Base-by-base conservation (phyloP, 2,888 invertebrate species). In the Hyles lineata region DNA sequence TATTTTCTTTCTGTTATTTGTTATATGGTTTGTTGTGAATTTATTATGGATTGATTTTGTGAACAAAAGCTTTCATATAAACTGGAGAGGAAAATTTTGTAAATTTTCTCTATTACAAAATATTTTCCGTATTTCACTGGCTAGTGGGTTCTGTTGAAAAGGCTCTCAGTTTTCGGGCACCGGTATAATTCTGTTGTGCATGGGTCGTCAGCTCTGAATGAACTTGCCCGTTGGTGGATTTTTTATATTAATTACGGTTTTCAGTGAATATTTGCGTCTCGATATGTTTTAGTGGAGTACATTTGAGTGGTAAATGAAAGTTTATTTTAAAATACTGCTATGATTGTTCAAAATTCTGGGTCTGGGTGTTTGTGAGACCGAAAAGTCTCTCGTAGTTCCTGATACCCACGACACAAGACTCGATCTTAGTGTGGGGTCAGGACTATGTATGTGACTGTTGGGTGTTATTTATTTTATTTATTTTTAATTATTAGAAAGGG, bases 171-270 rank as follows among this genome's bases (percentile, higher is more conserved):
- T 76, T 76, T 75, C 76, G 72, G 43, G 73, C 63, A 70, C 70
- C 25, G 59, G 70, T 72, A 76, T 80, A 74, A 75, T 73, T 79
- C 74, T 78, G 76, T 77, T 75, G 70, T 72, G 75, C 67, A 74
- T 78, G 72, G 76, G 74, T 74, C 75, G 75, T 72, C 74, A 77
- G 78, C 71, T 77, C 62, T 76, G 74, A 80, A 81, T 79, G 76
- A 76, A 79, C 76, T 76, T 74, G 76, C 55, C 67, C 35, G 32
- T 35, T 35, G 63, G 7, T 63, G 35, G 63, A n/a, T 43, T 43
- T 63, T 43, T 35, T 43, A 50, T 50, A 67, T 67, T 67, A 43
- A 50, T 67, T 67, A 67, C 23, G 23, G 50, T 43, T 23, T 67
- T 67, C 43, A 35, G 5, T 43, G 43, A 21, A 67, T 21, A 32